A percentile compares a stretch with the other conserved stretches of the same genome.
phyloP scores from a whole-genome alignment of 1,140 invertebrate genomes.

The Drosophila saltans region DNA sequence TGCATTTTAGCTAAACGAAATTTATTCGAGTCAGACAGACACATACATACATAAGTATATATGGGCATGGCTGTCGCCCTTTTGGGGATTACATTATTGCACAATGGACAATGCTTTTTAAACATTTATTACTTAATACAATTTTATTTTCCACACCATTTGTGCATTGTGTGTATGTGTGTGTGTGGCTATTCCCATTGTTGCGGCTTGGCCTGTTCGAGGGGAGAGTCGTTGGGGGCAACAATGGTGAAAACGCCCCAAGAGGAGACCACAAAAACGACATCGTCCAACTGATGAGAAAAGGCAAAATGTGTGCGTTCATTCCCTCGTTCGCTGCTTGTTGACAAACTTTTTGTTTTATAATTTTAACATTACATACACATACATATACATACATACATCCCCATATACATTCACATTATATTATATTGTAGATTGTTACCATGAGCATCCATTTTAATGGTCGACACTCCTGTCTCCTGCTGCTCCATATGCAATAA shows the following conservation, averaged over 20 bases:
- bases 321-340: slow-evolving; percentile 2
- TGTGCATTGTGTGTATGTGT: slow-evolving; percentile 20
- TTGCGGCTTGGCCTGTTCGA: slow-evolving; percentile 1
- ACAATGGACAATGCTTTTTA: slow-evolving; percentile 22
- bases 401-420: not conserved
- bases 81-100: slow-evolving; percentile 9
- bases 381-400: slow-evolving; percentile 8
- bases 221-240: not conserved
- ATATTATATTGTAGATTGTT: slow-evolving; percentile 15
- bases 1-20: slow-evolving; percentile 6
- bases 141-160: slow-evolving; percentile 31
- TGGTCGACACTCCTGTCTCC: not conserved
- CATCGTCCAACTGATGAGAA: not conserved
- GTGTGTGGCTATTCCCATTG: slow-evolving; percentile 19
- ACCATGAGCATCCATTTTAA: slow-evolving; percentile 10
- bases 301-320: not conserved
- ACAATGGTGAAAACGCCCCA: slow-evolving; percentile 7
- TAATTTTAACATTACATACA: slow-evolving; percentile 13
- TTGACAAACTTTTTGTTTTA: slow-evolving; percentile 21
- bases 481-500: not conserved
- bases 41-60: not conserved
- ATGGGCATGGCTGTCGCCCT: slow-evolving; percentile 3
- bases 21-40: slow-evolving; percentile 8
- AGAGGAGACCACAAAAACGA: slow-evolving; percentile 20
- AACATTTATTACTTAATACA: slow-evolving; percentile 34